phyloP scores from a whole-genome alignment of 2,113 vertebrate genomes.

The Vireo altiloquus region DNA sequence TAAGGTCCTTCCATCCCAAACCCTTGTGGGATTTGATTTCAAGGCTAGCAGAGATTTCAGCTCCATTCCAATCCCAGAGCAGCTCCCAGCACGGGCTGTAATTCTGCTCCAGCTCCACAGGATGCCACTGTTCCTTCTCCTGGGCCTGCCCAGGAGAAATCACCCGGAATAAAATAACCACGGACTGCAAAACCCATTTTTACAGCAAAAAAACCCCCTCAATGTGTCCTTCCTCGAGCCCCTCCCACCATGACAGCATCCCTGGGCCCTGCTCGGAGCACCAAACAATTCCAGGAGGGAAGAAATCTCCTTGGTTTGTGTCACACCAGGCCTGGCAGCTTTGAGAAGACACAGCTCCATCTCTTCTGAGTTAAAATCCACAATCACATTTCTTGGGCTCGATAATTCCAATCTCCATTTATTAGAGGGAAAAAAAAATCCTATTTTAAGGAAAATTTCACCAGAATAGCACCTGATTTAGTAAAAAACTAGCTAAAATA shows the following conservation, averaged over 20 bases:
- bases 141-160: background rate
- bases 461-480: background rate
- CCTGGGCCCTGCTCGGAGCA: background rate
- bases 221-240: background rate
- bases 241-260: background rate
- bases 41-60: background rate
- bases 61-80: background rate
- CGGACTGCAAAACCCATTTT: background rate
- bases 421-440: background rate
- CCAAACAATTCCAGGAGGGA: background rate
- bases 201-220: background rate
- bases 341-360: fast-evolving
- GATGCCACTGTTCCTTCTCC: conserved; percentile 15
- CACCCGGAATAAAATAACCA: background rate
- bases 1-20: background rate
- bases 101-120: background rate
- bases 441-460: background rate
- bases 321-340: background rate
- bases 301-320: fast-evolving
- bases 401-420: background rate
- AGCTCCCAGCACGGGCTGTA: background rate
- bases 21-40: background rate
- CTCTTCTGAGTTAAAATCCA: background rate
- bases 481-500: background rate
- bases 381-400: fast-evolving